Conservation (phyloP, 2,888 invertebrate species). For the Aricia artaxerxes region DNA sequence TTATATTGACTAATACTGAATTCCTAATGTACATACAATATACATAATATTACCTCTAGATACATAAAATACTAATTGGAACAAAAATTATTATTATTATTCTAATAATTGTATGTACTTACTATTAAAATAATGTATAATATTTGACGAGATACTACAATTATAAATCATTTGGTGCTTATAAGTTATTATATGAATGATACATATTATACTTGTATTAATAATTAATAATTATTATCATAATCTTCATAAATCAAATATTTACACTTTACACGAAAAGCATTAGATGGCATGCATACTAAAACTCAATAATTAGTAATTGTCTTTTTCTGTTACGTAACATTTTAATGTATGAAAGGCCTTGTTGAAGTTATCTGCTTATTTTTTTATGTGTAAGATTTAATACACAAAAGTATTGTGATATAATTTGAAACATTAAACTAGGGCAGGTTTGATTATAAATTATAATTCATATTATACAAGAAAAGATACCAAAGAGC, state of each 20-base stretch:
- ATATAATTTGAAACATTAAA: too few species aligned
- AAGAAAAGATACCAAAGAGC: too few species aligned
- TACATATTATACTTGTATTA: not conserved
- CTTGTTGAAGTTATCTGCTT: not conserved
- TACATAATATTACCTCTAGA: not conserved
- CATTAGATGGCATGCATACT: not conserved
- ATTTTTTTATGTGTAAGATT: too few species aligned
- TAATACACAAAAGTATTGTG: too few species aligned
- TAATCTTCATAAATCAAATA: not conserved
- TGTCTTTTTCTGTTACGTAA: not conserved
- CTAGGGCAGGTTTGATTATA: too few species aligned
- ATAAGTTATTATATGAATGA: not conserved
- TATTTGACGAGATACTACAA: not conserved
- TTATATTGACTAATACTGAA: not conserved
- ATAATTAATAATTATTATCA: not conserved
- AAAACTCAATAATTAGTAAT: not conserved
- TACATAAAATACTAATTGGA: too few species aligned
- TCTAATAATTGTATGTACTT: not conserved
- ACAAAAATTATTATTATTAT: not conserved
- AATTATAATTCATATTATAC: too few species aligned
- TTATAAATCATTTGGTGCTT: not conserved
- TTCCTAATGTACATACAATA: not conserved
- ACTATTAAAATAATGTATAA: not conserved
- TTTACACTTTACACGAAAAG: not conserved
- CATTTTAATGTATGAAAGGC: not conserved